A percentile compares a stretch with the other conserved stretches of the same genome.
Conservation (phyloP, 2,797 vertebrate genomes). For the Dendrocincla fuliginosa region DNA sequence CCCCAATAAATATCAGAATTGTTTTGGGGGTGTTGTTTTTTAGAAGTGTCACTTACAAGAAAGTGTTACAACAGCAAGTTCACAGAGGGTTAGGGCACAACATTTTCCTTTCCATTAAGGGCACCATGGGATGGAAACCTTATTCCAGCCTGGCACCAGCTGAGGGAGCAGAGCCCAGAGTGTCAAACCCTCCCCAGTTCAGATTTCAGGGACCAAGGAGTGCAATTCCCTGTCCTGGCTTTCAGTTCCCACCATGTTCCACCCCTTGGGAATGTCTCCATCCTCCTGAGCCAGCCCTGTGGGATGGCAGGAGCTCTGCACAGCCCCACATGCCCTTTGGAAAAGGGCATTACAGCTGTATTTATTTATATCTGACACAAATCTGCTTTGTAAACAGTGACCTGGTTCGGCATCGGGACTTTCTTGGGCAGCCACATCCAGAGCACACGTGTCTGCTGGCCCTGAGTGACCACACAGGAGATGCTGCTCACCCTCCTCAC, state of each 20-base stretch:
- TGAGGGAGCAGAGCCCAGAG: background rate
- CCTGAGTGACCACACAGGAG: background rate
- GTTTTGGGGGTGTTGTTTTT: rapidly evolving
- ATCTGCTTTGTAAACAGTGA: conserved; percentile 51
- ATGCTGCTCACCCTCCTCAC: background rate
- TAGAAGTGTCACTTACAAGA: background rate
- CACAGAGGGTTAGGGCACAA: background rate
- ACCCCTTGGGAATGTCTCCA: background rate
- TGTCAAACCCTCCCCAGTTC: rapidly evolving
- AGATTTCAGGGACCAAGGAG: rapidly evolving
- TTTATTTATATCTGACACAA: conserved; percentile 36
- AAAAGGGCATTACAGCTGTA: conserved; percentile 28
- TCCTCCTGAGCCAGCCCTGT: background rate
- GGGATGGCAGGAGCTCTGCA: background rate
- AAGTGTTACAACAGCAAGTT: background rate
- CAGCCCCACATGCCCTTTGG: background rate
- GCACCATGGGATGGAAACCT: background rate
- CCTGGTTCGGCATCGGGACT: background rate
- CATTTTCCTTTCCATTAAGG: background rate
- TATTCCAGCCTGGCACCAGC: background rate
- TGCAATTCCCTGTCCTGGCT: background rate
- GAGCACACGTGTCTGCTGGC: background rate
- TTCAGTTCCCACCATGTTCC: background rate
- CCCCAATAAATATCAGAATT: background rate
- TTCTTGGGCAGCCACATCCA: background rate